A percentile compares a stretch with the other conserved stretches of the same genome.
phyloP scores from a whole-genome alignment of 2,113 vertebrate genomes.

The Syngnathus floridae region DNA sequence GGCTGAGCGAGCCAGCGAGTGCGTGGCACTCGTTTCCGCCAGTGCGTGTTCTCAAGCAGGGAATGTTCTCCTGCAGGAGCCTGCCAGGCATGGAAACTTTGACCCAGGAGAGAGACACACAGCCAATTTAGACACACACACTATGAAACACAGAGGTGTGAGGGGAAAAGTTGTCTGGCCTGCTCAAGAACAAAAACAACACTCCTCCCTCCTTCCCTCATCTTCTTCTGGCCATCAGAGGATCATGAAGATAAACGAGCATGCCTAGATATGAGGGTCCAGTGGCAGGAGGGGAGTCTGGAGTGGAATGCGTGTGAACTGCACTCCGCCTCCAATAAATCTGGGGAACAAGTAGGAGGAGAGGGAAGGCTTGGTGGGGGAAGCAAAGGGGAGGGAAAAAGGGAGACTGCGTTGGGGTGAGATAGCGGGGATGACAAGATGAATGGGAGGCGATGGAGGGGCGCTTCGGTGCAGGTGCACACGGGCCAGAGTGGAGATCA shows the following conservation, averaged over 20 bases:
- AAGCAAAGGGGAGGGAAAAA: not conserved
- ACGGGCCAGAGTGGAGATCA: not conserved
- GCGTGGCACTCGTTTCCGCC: slow-evolving; percentile 30
- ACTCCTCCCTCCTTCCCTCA: slow-evolving; percentile 17
- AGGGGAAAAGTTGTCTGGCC: slow-evolving; percentile 33
- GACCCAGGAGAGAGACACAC: slow-evolving; percentile 48
- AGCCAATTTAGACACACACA: slow-evolving; percentile 21
- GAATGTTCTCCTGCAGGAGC: slow-evolving; percentile 51
- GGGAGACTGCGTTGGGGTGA: slow-evolving; percentile 35
- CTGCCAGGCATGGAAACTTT: slow-evolving; percentile 72
- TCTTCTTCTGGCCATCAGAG: slow-evolving; percentile 28
- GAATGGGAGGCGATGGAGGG: slow-evolving; percentile 38
- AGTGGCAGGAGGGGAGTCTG: slow-evolving; percentile 44
- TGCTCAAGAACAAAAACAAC: slow-evolving; percentile 44
- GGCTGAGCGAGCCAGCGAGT: slow-evolving; percentile 42
- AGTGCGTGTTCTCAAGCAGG: slow-evolving; percentile 55
- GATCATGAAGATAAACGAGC: slow-evolving; percentile 58
- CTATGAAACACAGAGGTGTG: slow-evolving; percentile 14
- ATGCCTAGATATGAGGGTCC: slow-evolving; percentile 52
- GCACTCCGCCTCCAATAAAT: slow-evolving; percentile 63
- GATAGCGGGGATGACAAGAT: slow-evolving; percentile 39
- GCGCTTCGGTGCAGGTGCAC: slow-evolving; percentile 39
- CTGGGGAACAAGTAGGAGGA: slow-evolving; percentile 50
- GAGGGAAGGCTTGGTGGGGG: slow-evolving; percentile 30
- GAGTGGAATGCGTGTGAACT: slow-evolving; percentile 69